Evolutionary conservation across 2,888 invertebrate genomes (phyloP).

Genomic region (Noctuana brunneofusca): DNA sequence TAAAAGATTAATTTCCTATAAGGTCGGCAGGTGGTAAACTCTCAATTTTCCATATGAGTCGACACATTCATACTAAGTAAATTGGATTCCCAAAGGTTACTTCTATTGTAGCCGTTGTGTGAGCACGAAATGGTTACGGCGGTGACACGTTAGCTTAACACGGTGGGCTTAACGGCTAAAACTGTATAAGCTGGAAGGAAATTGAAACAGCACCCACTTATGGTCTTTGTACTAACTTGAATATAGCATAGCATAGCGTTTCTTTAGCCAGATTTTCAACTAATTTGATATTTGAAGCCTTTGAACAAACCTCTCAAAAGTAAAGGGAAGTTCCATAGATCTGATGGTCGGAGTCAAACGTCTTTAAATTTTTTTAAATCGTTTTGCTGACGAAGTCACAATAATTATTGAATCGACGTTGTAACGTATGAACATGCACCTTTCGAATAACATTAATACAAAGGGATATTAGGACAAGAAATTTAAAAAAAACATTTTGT

Average conservation of each 20-base stretch:
- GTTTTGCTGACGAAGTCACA: too few species aligned
- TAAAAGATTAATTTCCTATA: conserved; percentile 76
- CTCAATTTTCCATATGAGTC: conserved; percentile 48
- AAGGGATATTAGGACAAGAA: too few species aligned
- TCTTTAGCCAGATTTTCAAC: not conserved
- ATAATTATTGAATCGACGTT: too few species aligned
- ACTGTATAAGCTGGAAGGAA: conserved; percentile 28
- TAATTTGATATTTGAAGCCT: not conserved
- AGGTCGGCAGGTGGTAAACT: conserved; percentile 57
- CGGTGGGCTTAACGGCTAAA: conserved; percentile 24
- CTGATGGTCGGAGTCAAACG: too few species aligned
- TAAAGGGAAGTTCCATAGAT: too few species aligned
- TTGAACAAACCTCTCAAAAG: not conserved
- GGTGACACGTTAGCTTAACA: conserved; percentile 26
- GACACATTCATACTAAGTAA: conserved; percentile 35
- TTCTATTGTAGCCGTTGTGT: conserved; percentile 20
- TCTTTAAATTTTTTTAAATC: too few species aligned
- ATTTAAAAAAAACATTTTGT: too few species aligned
- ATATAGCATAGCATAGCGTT: not conserved
- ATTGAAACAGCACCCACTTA: conserved; percentile 26
- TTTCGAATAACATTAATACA: too few species aligned
- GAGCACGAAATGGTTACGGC: conserved; percentile 22
- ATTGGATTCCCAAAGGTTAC: conserved; percentile 43
- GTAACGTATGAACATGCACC: too few species aligned
- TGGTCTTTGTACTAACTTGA: not conserved